Evolutionary conservation across 2,113 vertebrate species (phyloP).

Genomic region (Xiphophorus maculatus): DNA sequence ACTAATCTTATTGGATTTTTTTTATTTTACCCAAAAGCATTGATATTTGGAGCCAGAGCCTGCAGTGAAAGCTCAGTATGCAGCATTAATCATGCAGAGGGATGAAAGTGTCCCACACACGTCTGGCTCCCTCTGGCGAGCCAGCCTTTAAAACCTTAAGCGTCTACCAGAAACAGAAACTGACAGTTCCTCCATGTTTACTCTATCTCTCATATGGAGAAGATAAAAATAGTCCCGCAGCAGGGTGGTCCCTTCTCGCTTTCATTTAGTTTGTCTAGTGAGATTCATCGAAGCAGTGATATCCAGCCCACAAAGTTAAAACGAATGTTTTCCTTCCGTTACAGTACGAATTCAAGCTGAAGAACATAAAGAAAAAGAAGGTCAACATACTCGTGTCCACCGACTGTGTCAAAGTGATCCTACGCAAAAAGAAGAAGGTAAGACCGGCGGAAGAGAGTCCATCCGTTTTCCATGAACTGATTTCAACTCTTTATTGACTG

Average conservation of each 20-base stretch:
- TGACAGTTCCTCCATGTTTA: constrained; percentile 54
- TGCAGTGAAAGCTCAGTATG: constrained; percentile 33
- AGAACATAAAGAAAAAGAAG: constrained; percentile 99
- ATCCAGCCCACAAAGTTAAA: not conserved
- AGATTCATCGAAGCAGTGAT: constrained; percentile 5
- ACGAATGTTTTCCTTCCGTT: constrained; percentile 7
- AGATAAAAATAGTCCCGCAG: constrained; percentile 30
- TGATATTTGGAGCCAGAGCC: constrained; percentile 31
- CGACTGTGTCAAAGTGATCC: constrained; percentile 89
- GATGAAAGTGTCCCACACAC: constrained; percentile 65
- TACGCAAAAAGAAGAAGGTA: constrained; percentile 96
- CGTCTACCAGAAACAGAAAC: constrained; percentile 39
- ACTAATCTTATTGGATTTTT: constrained; percentile 18
- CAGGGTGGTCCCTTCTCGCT: not conserved
- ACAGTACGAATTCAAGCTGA: constrained; percentile 98
- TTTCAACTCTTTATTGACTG: not conserved
- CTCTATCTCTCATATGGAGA: constrained; percentile 38
- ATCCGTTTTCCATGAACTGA: not conserved
- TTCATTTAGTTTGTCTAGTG: constrained; percentile 28
- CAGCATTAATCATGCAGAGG: constrained; percentile 49
- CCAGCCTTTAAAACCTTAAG: constrained; percentile 59
- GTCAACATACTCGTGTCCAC: constrained; percentile 92
- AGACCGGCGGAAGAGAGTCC: constrained; percentile 18
- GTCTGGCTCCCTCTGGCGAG: constrained; percentile 37
- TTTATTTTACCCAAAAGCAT: constrained; percentile 10